Conservation (phyloP, 2,113 vertebrate species). For the Lophochroa leadbeateri region DNA sequence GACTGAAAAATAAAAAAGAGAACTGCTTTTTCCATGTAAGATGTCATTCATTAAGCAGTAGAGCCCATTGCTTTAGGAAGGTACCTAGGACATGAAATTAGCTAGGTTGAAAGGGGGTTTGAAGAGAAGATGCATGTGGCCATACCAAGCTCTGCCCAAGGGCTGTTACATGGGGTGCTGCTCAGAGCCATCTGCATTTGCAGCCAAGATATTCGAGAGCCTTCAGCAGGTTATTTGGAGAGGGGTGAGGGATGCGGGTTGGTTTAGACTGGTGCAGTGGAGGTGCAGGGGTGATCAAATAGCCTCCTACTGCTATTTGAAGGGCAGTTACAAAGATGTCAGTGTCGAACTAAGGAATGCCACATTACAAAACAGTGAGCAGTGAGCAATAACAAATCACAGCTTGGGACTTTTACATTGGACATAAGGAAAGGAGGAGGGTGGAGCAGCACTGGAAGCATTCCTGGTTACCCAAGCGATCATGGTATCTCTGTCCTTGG, state of each 20-base stretch:
- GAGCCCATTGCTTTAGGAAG: background rate
- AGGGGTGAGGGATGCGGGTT: background rate
- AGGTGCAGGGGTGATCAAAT: background rate
- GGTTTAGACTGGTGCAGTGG: background rate
- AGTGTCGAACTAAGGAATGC: background rate
- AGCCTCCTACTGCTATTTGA: background rate
- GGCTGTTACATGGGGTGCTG: background rate
- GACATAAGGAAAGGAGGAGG: slow-evolving; percentile 9
- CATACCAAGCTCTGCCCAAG: background rate
- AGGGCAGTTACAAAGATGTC: background rate
- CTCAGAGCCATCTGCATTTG: background rate
- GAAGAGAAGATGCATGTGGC: background rate
- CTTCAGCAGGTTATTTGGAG: rapidly evolving
- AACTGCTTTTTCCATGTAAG: background rate
- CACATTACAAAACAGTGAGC: background rate
- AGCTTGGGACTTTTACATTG: slow-evolving; percentile 11
- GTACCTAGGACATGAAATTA: background rate
- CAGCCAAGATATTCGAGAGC: background rate
- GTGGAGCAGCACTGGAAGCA: slow-evolving; percentile 46
- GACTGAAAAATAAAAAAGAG: background rate
- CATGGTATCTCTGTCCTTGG: slow-evolving; percentile 40
- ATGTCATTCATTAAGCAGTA: background rate
- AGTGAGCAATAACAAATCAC: background rate
- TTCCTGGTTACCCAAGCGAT: background rate
- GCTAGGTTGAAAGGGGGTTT: background rate